These are phyloP conservation scores for Trichechus manatus DNA, from an alignment of 2,113 vertebrate genomes.

Conservation along the genomic window DNA sequence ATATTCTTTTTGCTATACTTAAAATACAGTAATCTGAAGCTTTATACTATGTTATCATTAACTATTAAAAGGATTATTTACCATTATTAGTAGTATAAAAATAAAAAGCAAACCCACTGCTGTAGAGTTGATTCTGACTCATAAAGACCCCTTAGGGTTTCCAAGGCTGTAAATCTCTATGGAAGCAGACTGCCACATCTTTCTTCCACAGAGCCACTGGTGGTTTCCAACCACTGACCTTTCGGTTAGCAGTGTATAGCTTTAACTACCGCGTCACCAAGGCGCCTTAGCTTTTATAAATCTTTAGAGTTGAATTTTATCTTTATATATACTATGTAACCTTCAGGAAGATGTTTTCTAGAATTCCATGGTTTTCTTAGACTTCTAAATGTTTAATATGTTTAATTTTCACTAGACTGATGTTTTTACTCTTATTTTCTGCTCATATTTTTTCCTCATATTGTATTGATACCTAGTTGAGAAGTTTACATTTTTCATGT, in stretches of 20 bases:
- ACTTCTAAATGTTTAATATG: not conserved
- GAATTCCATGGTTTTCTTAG: not conserved
- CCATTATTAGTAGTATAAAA: not conserved
- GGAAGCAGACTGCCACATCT: too few relatives aligned
- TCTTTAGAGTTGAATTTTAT: not conserved
- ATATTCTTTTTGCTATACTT: conserved; percentile 15
- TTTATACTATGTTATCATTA: not conserved
- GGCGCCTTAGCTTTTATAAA: not conserved
- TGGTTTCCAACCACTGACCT: too few relatives aligned
- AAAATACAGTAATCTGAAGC: not conserved
- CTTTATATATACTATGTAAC: not conserved
- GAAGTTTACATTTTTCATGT: not conserved
- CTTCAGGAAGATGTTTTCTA: not conserved
- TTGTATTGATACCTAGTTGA: not conserved
- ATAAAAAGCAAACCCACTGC: too few relatives aligned
- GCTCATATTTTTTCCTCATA: too few relatives aligned
- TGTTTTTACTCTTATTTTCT: not conserved
- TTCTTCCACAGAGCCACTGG: too few relatives aligned
- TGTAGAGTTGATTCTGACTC: too few relatives aligned
- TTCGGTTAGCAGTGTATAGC: too few relatives aligned
- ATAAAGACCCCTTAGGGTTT: too few relatives aligned
- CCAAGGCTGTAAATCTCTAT: too few relatives aligned
- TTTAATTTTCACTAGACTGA: conserved; percentile 13
- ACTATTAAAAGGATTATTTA: conserved; percentile 2
- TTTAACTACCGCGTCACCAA: too few relatives aligned